phyloP scores from a whole-genome alignment of 1,140 invertebrate species.

The Neocloeon triangulifer region DNA sequence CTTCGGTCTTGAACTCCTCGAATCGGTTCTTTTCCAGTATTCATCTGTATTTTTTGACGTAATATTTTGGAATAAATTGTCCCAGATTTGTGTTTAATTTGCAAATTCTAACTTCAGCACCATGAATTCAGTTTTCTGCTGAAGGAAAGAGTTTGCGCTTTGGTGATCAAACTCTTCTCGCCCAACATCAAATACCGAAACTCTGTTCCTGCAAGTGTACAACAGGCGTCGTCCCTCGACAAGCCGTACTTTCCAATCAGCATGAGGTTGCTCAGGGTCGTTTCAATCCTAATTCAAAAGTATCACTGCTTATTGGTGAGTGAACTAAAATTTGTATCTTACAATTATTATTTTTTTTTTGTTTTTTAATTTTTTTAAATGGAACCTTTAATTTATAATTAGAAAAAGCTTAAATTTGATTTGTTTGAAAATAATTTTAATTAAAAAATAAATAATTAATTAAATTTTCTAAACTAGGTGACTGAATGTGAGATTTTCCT shows the following conservation, averaged over 20 bases:
- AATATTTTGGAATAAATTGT: no score
- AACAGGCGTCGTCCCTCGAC: constrained; percentile 44
- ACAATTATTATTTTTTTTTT: constrained; percentile 4
- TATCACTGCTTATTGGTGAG: constrained; percentile 80
- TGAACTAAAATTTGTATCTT: constrained; percentile 9
- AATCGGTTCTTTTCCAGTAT: constrained; percentile 80
- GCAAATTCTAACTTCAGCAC: constrained; percentile 64
- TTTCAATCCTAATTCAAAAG: constrained; percentile 78
- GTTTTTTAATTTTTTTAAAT: constrained; percentile 1
- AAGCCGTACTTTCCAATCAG: constrained; percentile 94
- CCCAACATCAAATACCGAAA: constrained; percentile 83
- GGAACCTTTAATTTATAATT: neutral
- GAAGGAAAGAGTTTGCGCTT: constrained; percentile 89
- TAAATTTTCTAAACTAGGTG: constrained; percentile 29
- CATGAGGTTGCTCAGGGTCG: constrained; percentile 78
- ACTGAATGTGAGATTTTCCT: constrained; percentile 98
- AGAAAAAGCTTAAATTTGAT: constrained; percentile 5
- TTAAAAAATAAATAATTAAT: neutral
- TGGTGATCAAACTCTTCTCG: constrained; percentile 94
- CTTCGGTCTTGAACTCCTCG: constrained; percentile 85
- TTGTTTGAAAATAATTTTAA: constrained; percentile 4
- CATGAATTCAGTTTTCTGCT: constrained; percentile 83
- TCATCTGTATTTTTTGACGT: constrained; percentile 83
- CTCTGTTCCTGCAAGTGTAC: constrained; percentile 20
- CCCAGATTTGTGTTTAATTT: constrained; percentile 4